Evolutionary conservation across 2,113 vertebrate genomes (phyloP).

Genomic region (Cephalopholis sonnerati): DNA sequence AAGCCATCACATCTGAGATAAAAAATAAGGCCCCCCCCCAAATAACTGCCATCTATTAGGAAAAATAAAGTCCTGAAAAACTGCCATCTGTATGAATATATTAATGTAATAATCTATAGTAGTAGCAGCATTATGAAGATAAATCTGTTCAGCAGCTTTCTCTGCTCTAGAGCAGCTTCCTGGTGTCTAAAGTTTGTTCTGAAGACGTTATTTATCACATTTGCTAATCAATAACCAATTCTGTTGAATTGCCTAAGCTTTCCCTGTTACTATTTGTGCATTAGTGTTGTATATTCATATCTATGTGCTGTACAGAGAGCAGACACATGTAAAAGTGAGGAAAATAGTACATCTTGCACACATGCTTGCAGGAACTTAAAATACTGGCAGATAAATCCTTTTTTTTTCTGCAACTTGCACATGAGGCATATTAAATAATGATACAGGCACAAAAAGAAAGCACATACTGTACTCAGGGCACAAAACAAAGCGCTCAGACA

Average conservation of each 20-base stretch:
- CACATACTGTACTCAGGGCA: conserved; percentile 52
- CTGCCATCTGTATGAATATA: conserved; percentile 64
- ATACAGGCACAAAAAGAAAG: conserved; percentile 70
- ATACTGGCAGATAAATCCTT: conserved; percentile 49
- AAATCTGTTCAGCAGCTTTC: conserved; percentile 62
- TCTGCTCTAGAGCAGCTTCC: conserved; percentile 55
- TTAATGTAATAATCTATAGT: conserved; percentile 61
- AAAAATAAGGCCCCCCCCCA: conserved; percentile 15
- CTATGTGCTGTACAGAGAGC: conserved; percentile 57
- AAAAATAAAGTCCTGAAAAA: conserved; percentile 43
- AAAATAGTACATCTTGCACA: conserved; percentile 55
- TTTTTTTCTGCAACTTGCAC: conserved; percentile 57
- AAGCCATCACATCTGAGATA: conserved; percentile 53
- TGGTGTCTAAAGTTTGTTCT: conserved; percentile 58
- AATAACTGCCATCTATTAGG: conserved; percentile 31
- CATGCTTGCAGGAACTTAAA: conserved; percentile 69
- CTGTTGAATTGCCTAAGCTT: conserved; percentile 25
- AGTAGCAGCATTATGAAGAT: conserved; percentile 71
- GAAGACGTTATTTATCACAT: conserved; percentile 35
- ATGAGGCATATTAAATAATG: conserved; percentile 66
- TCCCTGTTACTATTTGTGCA: conserved; percentile 54
- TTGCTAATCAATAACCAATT: conserved; percentile 31
- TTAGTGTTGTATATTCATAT: conserved; percentile 63
- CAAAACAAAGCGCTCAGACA: conserved; percentile 53
- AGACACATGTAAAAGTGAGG: conserved; percentile 50